These are phyloP conservation scores for Paracyclopina nana DNA, from an alignment of 1,140 invertebrate species.

Conservation along the genomic window DNA sequence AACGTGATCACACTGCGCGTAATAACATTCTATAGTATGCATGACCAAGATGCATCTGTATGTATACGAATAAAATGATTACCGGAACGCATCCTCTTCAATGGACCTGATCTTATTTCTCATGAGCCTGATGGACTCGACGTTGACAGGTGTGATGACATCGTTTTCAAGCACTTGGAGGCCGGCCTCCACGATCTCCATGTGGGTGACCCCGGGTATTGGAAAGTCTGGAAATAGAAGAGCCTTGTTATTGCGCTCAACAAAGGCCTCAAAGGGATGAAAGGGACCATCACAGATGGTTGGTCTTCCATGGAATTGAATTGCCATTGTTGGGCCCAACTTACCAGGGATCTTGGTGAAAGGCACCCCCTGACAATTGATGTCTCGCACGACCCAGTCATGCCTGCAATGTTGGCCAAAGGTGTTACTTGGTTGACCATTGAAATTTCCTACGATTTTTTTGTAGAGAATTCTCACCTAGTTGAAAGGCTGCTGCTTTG, in stretches of 20 bases:
- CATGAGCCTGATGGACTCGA: constrained; percentile 10
- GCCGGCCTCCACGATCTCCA: not conserved
- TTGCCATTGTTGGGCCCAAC: too few relatives aligned
- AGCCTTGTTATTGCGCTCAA: too few relatives aligned
- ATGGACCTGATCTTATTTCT: constrained; percentile 5
- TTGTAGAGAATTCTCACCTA: too few relatives aligned
- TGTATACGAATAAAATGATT: not conserved
- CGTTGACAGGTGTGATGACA: not conserved
- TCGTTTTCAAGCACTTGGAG: not conserved
- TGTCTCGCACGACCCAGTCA: too few relatives aligned
- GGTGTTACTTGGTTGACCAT: too few relatives aligned
- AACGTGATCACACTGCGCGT: not conserved
- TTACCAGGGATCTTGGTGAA: not conserved
- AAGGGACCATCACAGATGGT: too few relatives aligned
- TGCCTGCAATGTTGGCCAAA: too few relatives aligned
- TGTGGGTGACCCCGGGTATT: not conserved
- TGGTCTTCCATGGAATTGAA: too few relatives aligned
- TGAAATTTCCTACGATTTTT: too few relatives aligned
- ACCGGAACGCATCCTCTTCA: constrained; percentile 10
- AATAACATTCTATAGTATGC: too few relatives aligned
- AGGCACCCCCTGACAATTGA: not conserved
- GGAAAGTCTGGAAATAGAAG: not conserved
- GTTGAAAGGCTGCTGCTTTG: too few relatives aligned
- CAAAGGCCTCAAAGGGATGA: too few relatives aligned
- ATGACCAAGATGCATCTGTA: constrained; percentile 1